Percentiles rank a stretch among this genome's conserved stretches.
phyloP scores from a whole-genome alignment of 2,797 vertebrate genomes.

The Rhinella marina region DNA sequence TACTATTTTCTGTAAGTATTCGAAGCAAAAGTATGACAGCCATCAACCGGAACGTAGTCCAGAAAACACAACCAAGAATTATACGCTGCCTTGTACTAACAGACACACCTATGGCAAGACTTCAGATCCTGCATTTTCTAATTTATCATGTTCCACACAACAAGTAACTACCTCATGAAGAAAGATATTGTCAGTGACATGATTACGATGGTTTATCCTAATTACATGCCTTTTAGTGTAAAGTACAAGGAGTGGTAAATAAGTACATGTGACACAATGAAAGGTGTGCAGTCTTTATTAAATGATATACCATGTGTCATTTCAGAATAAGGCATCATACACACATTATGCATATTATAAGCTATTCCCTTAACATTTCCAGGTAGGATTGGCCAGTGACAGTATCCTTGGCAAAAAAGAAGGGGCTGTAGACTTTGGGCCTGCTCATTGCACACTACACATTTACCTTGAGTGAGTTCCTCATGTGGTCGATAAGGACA shows the following conservation, averaged over 20 bases:
- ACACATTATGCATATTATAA: not conserved
- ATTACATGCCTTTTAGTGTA: slow-evolving; percentile 20
- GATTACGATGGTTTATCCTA: slow-evolving; percentile 33
- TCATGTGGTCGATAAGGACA: too few relatives aligned
- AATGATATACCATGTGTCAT: slow-evolving; percentile 15
- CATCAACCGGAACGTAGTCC: slow-evolving; percentile 7
- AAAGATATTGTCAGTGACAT: slow-evolving; percentile 19
- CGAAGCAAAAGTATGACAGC: slow-evolving; percentile 28
- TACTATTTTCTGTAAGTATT: slow-evolving; percentile 12
- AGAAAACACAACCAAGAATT: slow-evolving; percentile 18
- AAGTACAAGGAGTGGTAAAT: slow-evolving; percentile 51
- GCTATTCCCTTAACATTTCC: too few relatives aligned
- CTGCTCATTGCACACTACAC: too few relatives aligned
- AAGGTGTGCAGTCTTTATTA: slow-evolving; percentile 29
- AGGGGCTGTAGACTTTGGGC: too few relatives aligned
- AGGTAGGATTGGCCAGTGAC: too few relatives aligned
- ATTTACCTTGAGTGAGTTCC: too few relatives aligned
- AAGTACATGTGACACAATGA: slow-evolving; percentile 27
- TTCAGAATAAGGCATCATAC: not conserved
- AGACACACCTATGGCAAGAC: slow-evolving; percentile 34
- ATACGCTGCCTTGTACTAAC: not conserved
- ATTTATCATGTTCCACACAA: not conserved
- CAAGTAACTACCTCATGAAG: not conserved
- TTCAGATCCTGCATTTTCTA: not conserved
- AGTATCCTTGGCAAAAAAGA: too few relatives aligned